Evolutionary conservation across 1,140 invertebrate genomes (phyloP).

Genomic region (Bombus vancouverensis): DNA sequence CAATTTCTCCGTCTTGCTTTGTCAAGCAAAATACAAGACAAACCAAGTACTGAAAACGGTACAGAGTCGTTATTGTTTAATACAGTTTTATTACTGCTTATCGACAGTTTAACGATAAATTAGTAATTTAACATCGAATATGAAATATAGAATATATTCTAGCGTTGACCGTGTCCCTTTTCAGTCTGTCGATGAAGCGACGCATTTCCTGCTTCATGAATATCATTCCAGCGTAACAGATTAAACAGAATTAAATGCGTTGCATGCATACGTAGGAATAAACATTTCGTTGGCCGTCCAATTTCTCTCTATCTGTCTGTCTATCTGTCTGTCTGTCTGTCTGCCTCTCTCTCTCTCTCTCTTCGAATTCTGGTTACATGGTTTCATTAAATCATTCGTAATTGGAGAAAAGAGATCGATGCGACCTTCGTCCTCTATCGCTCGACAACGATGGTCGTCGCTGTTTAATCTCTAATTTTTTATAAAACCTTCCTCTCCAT

Average conservation of each 20-base stretch:
- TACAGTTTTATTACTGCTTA: constrained; percentile 1
- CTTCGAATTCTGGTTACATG: background rate
- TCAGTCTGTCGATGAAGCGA: constrained; percentile 1
- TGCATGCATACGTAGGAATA: background rate
- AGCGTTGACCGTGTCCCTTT: background rate
- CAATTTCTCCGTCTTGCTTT: too few relatives aligned
- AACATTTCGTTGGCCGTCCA: background rate
- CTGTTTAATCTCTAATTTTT: constrained; percentile 11
- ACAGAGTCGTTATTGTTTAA: background rate
- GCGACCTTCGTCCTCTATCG: background rate
- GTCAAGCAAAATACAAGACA: background rate
- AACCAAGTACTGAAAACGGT: background rate
- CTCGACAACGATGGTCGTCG: background rate
- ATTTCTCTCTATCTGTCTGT: background rate
- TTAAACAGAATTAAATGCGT: constrained; percentile 28
- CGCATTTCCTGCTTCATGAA: background rate
- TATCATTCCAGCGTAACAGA: background rate
- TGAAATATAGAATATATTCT: constrained; percentile 12
- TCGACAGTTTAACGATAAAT: background rate
- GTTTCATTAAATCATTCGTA: constrained; percentile 24
- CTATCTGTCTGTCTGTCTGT: background rate
- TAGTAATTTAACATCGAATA: background rate
- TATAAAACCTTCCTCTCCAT: background rate
- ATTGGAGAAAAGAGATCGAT: background rate
- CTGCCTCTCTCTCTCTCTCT: background rate